Evolutionary conservation across 2,113 vertebrate species (phyloP).

Genomic region (Sclerurus mexicanus): DNA sequence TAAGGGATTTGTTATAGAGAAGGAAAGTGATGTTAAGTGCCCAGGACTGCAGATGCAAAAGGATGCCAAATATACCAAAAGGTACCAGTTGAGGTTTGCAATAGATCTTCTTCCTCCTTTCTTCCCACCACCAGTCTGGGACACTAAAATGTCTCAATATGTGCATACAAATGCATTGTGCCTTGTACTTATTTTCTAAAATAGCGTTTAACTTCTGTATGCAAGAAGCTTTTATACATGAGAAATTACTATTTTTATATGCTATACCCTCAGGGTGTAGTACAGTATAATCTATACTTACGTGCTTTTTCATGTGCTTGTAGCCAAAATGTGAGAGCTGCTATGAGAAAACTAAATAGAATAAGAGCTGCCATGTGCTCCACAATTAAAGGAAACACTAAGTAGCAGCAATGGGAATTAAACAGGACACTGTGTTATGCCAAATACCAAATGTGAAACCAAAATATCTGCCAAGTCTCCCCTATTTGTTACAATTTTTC

Average conservation of each 20-base stretch:
- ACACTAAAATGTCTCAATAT: neutral
- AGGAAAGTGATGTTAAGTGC: neutral
- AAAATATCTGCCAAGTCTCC: conserved; percentile 82
- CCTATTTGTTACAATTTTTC: conserved; percentile 83
- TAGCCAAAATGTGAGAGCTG: conserved; percentile 60
- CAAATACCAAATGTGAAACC: conserved; percentile 82
- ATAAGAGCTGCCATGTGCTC: conserved; percentile 79
- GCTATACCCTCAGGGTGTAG: conserved; percentile 52
- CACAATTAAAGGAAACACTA: conserved; percentile 86
- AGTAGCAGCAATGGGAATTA: conserved; percentile 85
- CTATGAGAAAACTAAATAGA: conserved; percentile 75
- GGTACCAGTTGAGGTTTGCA: neutral
- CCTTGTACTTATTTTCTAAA: conserved; percentile 55
- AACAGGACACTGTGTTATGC: conserved; percentile 77
- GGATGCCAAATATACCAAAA: neutral
- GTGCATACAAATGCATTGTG: neutral
- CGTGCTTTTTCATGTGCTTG: conserved; percentile 42
- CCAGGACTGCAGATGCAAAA: neutral
- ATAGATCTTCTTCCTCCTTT: neutral
- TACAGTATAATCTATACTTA: conserved; percentile 72
- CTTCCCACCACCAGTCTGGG: neutral
- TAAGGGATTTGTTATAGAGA: neutral
- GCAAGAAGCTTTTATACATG: conserved; percentile 48
- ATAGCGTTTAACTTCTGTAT: neutral
- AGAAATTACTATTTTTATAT: conserved; percentile 73